phyloP scores from a whole-genome alignment of 2,888 invertebrate genomes.

The Lordiphosa fenestrarum region DNA sequence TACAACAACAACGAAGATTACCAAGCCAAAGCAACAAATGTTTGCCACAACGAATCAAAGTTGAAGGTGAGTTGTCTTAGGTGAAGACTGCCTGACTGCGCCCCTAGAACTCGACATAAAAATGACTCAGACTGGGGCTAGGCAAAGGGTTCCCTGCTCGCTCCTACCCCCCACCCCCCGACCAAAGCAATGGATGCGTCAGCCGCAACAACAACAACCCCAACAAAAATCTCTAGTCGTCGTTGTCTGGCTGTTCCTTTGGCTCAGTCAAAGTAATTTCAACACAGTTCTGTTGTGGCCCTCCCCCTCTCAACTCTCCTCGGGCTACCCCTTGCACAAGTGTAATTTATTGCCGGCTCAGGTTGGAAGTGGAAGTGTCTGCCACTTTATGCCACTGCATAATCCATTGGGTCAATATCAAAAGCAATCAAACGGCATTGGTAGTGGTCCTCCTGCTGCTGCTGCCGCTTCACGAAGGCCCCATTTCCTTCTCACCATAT shows the following conservation, averaged over 20 bases:
- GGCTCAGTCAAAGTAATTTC: conserved; percentile 26
- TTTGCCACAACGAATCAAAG: conserved; percentile 51
- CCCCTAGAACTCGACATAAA: conserved; percentile 15
- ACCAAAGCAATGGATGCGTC: not conserved
- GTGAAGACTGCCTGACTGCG: too few species aligned
- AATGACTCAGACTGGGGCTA: conserved; percentile 23
- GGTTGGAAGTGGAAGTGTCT: conserved; percentile 35
- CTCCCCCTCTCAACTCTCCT: not conserved
- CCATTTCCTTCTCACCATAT: conserved; percentile 23
- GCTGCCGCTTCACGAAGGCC: conserved; percentile 13
- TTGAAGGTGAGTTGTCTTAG: conserved; percentile 43
- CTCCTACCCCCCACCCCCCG: too few species aligned
- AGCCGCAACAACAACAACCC: too few species aligned
- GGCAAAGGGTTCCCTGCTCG: too few species aligned
- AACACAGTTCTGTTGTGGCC: conserved; percentile 35
- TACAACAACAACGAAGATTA: conserved; percentile 20
- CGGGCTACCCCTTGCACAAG: conserved; percentile 14
- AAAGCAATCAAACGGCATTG: conserved; percentile 1
- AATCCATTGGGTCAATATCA: conserved; percentile 70
- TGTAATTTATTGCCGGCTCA: conserved; percentile 54
- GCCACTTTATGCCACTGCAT: conserved; percentile 52
- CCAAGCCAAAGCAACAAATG: conserved; percentile 55
- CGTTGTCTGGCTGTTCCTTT: conserved; percentile 5
- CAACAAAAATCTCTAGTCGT: conserved; percentile 10
- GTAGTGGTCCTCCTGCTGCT: not conserved